Evolutionary conservation across 1,140 invertebrate species (phyloP).

Genomic region (Odontomachus brunneus): DNA sequence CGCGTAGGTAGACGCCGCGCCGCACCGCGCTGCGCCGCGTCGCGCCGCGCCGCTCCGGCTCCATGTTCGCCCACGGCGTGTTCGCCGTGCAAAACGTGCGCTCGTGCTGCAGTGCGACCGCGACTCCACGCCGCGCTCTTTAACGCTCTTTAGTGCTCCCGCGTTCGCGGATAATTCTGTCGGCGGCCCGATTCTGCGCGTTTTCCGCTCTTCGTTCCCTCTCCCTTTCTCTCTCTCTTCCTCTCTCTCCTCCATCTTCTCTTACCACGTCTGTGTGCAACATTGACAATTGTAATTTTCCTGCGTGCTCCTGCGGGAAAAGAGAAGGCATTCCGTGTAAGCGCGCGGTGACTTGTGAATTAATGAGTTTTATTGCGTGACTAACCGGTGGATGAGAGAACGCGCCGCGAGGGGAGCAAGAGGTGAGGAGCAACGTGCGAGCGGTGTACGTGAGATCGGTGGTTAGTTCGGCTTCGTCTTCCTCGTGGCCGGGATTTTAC

Average conservation of each 20-base stretch:
- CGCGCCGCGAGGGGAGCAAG: no score
- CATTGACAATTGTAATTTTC: neutral
- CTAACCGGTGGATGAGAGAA: conserved; percentile 9
- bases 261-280: no score
- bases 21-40: neutral
- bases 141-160: conserved; percentile 14
- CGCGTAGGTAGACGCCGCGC: conserved; percentile 61
- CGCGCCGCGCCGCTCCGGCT: conserved; percentile 39
- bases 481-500: no score
- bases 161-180: conserved; percentile 34
- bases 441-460: no score
- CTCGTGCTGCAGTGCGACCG: conserved; percentile 24
- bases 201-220: neutral
- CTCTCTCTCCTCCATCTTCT: no score
- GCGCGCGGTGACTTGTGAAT: neutral
- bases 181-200: no score
- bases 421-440: no score
- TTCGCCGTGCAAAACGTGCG: conserved; percentile 27
- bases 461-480: no score
- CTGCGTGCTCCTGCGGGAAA: neutral
- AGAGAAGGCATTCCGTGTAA: neutral
- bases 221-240: no score
- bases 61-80: conserved; percentile 53
- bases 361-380: neutral
- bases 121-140: neutral